These are phyloP conservation scores for Amblyraja radiata DNA, from an alignment of 2,797 vertebrate genomes.

Conservation along the genomic window DNA sequence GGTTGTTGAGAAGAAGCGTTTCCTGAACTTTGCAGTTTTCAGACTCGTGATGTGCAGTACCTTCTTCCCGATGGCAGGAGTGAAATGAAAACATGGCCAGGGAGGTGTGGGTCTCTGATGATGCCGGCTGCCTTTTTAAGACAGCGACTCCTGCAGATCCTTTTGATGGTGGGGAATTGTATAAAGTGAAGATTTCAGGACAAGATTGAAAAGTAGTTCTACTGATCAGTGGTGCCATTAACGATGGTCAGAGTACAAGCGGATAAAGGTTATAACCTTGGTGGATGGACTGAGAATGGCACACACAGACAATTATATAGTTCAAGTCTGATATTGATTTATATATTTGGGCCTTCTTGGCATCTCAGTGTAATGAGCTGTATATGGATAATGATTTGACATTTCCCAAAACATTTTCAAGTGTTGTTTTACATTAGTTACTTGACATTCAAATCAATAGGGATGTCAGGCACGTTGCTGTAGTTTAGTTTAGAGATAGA, in stretches of 20 bases:
- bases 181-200: background rate
- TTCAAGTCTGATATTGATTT: background rate
- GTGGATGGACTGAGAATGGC: background rate
- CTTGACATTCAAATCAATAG: background rate
- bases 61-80: no score
- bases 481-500: no score
- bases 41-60: no score
- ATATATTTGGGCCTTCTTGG: background rate
- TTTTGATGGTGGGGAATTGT: no score
- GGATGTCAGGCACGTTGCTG: background rate
- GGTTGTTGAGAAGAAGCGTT: no score
- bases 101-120: no score
- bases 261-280: background rate
- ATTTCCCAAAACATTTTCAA: slow-evolving; percentile 17
- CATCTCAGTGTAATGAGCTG: background rate
- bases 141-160: no score
- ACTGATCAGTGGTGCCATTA: background rate
- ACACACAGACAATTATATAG: background rate
- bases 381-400: background rate
- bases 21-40: no score
- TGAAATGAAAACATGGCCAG: no score
- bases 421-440: background rate
- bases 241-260: background rate
- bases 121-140: no score
- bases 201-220: no score